phyloP scores from a whole-genome alignment of 1,140 invertebrate species.

The Doryteuthis pealeii region DNA sequence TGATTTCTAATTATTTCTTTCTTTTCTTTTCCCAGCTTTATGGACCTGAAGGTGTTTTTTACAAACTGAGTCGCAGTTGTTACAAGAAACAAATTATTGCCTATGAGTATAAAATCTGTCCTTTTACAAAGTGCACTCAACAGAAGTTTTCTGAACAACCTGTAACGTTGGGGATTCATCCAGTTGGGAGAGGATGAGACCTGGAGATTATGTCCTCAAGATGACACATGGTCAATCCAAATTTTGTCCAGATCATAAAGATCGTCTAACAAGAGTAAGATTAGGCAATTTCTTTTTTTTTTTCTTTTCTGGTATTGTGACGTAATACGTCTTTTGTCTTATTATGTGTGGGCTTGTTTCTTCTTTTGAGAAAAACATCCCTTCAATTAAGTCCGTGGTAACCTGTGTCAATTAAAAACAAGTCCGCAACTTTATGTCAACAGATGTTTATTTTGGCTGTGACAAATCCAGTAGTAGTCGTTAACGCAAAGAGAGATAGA shows the following conservation, averaged over 20 bases:
- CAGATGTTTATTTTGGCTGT: too few species aligned
- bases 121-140: slow-evolving; percentile 38
- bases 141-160: slow-evolving; percentile 21
- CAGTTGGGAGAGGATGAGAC: slow-evolving; percentile 27
- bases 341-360: too few species aligned
- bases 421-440: too few species aligned
- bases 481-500: too few species aligned
- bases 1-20: background rate
- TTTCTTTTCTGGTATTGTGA: too few species aligned
- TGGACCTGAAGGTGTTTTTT: slow-evolving; percentile 41
- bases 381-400: too few species aligned
- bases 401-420: too few species aligned
- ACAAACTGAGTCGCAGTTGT: slow-evolving; percentile 35
- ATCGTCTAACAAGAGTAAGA: slow-evolving; percentile 34
- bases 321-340: too few species aligned
- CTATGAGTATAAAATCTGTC: slow-evolving; percentile 43
- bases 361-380: too few species aligned
- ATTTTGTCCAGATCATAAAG: slow-evolving; percentile 30
- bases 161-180: slow-evolving; percentile 21
- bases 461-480: too few species aligned
- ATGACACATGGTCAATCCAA: slow-evolving; percentile 34
- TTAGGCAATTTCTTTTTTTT: too few species aligned
- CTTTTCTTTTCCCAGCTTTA: slow-evolving; percentile 34
- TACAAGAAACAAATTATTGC: slow-evolving; percentile 23
- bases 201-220: slow-evolving; percentile 28